Evolutionary conservation across 2,797 vertebrate species (phyloP).

Genomic region (Eidolon dupreanum): DNA sequence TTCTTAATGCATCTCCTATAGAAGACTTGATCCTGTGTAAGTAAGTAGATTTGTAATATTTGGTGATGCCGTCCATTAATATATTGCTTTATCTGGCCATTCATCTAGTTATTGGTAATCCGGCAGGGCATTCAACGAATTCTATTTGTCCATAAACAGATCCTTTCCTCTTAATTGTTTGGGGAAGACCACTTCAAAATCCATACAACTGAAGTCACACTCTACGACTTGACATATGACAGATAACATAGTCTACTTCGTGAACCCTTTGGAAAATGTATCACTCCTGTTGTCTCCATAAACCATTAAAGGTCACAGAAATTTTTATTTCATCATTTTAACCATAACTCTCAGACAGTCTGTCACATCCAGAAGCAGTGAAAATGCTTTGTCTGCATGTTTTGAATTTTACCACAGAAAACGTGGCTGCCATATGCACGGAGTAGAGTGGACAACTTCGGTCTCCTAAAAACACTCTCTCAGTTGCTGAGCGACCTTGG

Average conservation of each 20-base stretch:
- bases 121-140: not conserved
- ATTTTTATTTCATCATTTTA: slow-evolving; percentile 47
- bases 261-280: slow-evolving; percentile 16
- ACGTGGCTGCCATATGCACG: not conserved
- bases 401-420: slow-evolving; percentile 45
- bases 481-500: slow-evolving; percentile 29
- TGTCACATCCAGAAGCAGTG: not conserved
- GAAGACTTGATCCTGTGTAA: not conserved
- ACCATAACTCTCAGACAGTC: slow-evolving; percentile 1
- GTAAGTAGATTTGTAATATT: not conserved
- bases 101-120: not conserved
- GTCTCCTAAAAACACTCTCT: not conserved
- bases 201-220: not conserved
- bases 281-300: not conserved
- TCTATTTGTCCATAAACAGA: not conserved
- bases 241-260: not conserved
- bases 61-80: not conserved
- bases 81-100: not conserved
- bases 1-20: not conserved
- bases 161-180: not conserved
- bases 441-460: not conserved
- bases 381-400: slow-evolving; percentile 23
- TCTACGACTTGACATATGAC: not conserved
- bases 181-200: not conserved
- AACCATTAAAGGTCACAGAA: slow-evolving; percentile 18